Evolutionary conservation across 2,113 vertebrate species (phyloP), one percentile per base, ranked within the genome.

Genomic region (Lampris megalopsis): DNA sequence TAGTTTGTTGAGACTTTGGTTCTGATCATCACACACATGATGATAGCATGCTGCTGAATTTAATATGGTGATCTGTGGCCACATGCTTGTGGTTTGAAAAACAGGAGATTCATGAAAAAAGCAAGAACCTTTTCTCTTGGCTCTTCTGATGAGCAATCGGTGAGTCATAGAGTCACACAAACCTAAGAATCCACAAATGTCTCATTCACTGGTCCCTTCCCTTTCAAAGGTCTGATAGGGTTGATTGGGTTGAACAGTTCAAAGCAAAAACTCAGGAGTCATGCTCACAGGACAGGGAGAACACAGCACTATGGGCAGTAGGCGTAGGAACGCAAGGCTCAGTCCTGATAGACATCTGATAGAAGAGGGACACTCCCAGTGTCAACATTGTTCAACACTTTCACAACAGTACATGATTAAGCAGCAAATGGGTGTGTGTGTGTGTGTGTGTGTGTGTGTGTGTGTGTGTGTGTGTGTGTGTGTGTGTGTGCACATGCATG

Each of bases 71-170:
- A 45, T 4, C 1, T 45, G 43, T 45, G 4, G 7, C 43, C 43
- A 1, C 4, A 45, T 45, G 43, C 6, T 7, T 2, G 70, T 67
- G 47, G 13, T 11, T 37, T 38, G 43, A n/a, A 71, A 54, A 57
- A 66, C 69, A 47, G 63, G 52, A 75, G 10, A 48, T 24, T 67
- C 67, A 63, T 24, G 49, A 53, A 83, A 83, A 72, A 72, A 58
- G 7, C 13, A 2, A 66, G 56, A 1, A 0, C 42, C 42, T 73
- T 49, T 8, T 10, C n/a, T 42, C 3, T n/a, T 2, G 3, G 6
- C 42, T 9, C 13, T 36, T 65, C 63, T 9, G 11, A 48, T 45
- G 43, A 45, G 7, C 43, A 4, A 54, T 2, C 2, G 37, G 6
- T 62, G 5, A 38, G 5, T 37, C 4, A 45, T 62, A 64, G 40